These are phyloP conservation scores for Rutilus rutilus DNA, from an alignment of 2,113 vertebrate genomes.

Conservation along the genomic window DNA sequence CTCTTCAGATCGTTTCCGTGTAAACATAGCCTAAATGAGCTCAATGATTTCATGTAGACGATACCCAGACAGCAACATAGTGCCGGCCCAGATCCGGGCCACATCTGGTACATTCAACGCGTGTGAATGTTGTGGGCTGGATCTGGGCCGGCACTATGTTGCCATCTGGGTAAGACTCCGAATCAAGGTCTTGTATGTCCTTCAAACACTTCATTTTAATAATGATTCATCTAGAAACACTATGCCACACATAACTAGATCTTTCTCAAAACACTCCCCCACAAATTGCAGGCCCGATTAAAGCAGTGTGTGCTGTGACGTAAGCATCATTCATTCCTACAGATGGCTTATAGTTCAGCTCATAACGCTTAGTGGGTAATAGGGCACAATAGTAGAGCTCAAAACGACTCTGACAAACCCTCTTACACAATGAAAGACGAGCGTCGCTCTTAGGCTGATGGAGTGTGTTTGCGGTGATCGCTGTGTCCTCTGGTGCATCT, in stretches of 20 bases:
- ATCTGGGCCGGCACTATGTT: too few relatives aligned
- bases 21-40: not conserved
- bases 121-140: too few relatives aligned
- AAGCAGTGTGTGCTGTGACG: not conserved
- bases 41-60: not conserved
- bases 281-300: not conserved
- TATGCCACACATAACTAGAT: not conserved
- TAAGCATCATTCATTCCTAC: not conserved
- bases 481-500: constrained; percentile 47
- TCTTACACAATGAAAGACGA: constrained; percentile 46
- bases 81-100: too few relatives aligned
- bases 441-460: constrained; percentile 45
- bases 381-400: constrained; percentile 54
- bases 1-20: too few relatives aligned
- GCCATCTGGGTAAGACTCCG: not conserved
- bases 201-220: not conserved
- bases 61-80: not conserved
- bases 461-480: constrained; percentile 18
- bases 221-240: not conserved
- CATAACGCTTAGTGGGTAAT: not conserved
- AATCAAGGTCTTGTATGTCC: not conserved
- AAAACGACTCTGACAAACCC: constrained; percentile 61
- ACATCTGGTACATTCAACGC: too few relatives aligned
- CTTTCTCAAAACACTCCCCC: constrained; percentile 1
- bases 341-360: constrained; percentile 8